phyloP scores from a whole-genome alignment of 2,888 invertebrate species.

The Hirtodrosophila trivittata region DNA sequence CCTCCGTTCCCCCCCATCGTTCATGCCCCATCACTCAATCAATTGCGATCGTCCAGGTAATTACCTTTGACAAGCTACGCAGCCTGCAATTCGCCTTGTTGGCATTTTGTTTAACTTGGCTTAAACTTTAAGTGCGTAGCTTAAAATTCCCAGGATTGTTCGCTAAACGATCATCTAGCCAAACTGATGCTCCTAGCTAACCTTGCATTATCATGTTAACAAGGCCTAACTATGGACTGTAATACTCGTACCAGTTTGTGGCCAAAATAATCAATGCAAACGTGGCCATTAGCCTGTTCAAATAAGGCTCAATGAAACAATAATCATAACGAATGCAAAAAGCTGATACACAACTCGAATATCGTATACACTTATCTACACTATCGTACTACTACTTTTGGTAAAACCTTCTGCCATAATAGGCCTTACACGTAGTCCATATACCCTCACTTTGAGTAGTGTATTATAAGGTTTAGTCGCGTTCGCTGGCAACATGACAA shows the following conservation, averaged over 20 bases:
- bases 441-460: not conserved
- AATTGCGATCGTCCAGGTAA: conserved; percentile 65
- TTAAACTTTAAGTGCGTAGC: conserved; percentile 69
- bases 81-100: conserved; percentile 62
- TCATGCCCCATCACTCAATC: conserved; percentile 46
- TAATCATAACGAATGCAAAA: conserved; percentile 5
- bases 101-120: conserved; percentile 76
- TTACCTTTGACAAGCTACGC: conserved; percentile 80
- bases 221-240: conserved; percentile 23
- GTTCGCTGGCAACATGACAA: conserved; percentile 18
- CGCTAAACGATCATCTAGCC: conserved; percentile 53
- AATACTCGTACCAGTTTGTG: not conserved
- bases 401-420: too few species aligned
- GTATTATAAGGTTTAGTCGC: conserved; percentile 4
- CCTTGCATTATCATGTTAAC: conserved; percentile 37
- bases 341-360: not conserved
- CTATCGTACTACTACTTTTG: not conserved
- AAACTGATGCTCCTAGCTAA: not conserved
- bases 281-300: not conserved
- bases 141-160: conserved; percentile 64
- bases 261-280: conserved; percentile 22
- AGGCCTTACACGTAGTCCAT: too few species aligned
- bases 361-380: not conserved
- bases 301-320: conserved; percentile 2
- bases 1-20: conserved; percentile 39